Percentiles rank a stretch among this genome's conserved stretches.
These are phyloP conservation scores for Conopomorpha cramerella DNA, from an alignment of 1,140 invertebrate genomes.

Conservation along the genomic window DNA sequence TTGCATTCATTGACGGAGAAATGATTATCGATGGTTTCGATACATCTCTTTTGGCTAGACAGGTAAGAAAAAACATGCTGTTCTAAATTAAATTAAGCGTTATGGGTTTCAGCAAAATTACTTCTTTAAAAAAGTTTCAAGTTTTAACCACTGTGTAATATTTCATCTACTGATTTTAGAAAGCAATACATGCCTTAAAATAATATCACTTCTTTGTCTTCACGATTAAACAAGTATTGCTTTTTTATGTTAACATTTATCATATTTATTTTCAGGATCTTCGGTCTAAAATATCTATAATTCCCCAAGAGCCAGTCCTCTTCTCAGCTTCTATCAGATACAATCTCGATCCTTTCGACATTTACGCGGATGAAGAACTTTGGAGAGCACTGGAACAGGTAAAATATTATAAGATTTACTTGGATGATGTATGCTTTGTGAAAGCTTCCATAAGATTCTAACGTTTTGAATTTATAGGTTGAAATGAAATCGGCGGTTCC, in stretches of 20 bases:
- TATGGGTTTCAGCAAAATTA: too few species aligned
- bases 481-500: constrained; percentile 61
- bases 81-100: too few species aligned
- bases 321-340: constrained; percentile 72
- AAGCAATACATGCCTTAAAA: too few species aligned
- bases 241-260: too few species aligned
- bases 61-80: constrained; percentile 56
- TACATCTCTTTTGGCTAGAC: constrained; percentile 53
- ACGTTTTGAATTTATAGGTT: constrained; percentile 40
- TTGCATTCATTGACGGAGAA: constrained; percentile 67
- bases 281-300: constrained; percentile 73
- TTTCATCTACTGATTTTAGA: too few species aligned
- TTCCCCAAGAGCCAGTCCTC: constrained; percentile 77
- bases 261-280: constrained; percentile 33
- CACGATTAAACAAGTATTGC: too few species aligned
- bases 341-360: constrained; percentile 75
- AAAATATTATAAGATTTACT: too few species aligned
- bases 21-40: constrained; percentile 70
- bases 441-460: too few species aligned
- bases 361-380: constrained; percentile 65
- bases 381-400: constrained; percentile 72
- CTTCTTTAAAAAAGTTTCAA: too few species aligned
- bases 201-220: too few species aligned
- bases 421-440: too few species aligned
- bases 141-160: too few species aligned